Evolutionary conservation across 2,888 invertebrate genomes (phyloP), one percentile per base, ranked within the genome.

Genomic region (Plusia festucae): DNA sequence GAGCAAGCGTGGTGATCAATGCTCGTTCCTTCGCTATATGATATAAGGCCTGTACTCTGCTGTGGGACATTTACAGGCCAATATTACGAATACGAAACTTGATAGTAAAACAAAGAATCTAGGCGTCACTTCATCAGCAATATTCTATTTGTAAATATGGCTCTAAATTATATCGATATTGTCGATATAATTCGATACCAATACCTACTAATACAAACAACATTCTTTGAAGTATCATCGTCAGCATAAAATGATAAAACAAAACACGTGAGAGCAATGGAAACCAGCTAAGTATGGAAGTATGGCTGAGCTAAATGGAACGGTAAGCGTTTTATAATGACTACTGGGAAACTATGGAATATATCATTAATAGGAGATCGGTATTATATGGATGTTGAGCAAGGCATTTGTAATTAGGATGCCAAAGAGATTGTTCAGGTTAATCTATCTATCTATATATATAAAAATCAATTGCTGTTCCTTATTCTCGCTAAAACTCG

Each of bases 311-410:
- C 4, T 70, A 34, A 68, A 70, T 78, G 64, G 55, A 68, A 54
- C 60, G n/a, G 53, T 68, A 72, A 78, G 70, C 70, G 61, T 56
- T 73, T 68, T 76, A 56, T 72, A 78, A 79, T 76, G 71, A 64
- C 20, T 77, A 65, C 72, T 60, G 20, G 11, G 67, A 77, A 76
- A 61, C 49, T 52, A 63, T 63, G 64, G 49, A 32, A 51, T 56
- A 27, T 49, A 52, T 63, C 24, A 63, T 60, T 61, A 54, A 24
- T 53, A 58, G 55, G 53, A 27, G 8, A 2, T 11, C 30, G 18
- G 22, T 53, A 55, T 55, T 52, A 54, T 3, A 61, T 20, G 46
- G 51, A 13, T 54, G 49, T 22, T 22, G 20, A 9, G 46, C 46
- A 18, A 18, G 18, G 46, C 16, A 18, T 46, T 18, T 2, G 46